These are phyloP conservation scores for Phodopus roborovskii DNA, from an alignment of 2,113 vertebrate genomes.

Conservation along the genomic window DNA sequence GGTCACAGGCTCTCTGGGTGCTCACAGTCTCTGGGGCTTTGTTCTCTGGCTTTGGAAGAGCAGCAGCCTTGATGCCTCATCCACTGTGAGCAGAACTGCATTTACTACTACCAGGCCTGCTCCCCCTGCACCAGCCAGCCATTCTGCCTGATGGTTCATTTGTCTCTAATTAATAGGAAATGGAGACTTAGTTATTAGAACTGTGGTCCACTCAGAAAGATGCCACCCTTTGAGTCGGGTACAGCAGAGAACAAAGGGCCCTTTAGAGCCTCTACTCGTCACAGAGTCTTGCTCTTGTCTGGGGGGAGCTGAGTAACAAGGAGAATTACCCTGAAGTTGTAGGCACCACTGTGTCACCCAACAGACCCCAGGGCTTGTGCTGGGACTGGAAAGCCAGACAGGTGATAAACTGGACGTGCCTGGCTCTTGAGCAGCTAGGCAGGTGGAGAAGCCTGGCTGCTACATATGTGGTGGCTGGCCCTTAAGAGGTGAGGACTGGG, in stretches of 20 bases:
- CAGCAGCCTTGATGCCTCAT: background rate
- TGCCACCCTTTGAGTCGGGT: rapidly evolving
- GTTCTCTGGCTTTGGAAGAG: background rate
- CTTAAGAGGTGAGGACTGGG: background rate
- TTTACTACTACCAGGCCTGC: background rate
- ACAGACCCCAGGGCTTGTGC: background rate
- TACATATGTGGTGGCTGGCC: rapidly evolving
- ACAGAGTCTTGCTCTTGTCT: background rate
- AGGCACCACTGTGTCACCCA: background rate
- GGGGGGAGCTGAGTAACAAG: rapidly evolving
- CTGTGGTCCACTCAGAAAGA: background rate
- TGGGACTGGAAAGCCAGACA: background rate
- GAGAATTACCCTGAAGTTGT: rapidly evolving
- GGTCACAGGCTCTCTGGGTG: background rate
- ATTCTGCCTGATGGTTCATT: background rate
- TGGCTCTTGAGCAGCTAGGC: rapidly evolving
- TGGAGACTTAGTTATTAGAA: background rate
- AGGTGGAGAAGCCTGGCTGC: background rate
- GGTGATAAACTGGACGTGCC: rapidly evolving
- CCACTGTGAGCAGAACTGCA: background rate
- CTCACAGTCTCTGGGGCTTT: background rate
- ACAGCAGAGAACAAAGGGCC: no score
- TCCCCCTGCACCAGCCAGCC: background rate
- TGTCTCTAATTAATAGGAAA: background rate
- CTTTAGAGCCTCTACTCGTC: background rate